Evolutionary conservation across 2,113 vertebrate species (phyloP), one percentile per base, ranked within the genome.

Genomic region (Clarias magur): DNA sequence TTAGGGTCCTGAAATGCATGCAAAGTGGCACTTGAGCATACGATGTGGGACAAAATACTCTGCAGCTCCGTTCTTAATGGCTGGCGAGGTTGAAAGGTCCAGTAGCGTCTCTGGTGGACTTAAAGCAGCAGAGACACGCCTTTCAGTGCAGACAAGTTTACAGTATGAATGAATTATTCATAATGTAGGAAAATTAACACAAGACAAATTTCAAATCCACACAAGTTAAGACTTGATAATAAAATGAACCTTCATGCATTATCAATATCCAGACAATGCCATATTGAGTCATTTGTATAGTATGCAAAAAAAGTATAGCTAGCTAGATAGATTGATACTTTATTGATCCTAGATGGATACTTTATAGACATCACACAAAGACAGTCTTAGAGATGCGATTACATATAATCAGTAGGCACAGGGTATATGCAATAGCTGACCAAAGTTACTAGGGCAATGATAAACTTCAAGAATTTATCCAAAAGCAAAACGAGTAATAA

Each of bases 21-120:
- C 72, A 63, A 72, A 85, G 84, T 83, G 85, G 83, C 60, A 54
- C 84, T 68, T 53, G 3, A 78, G 67, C 68, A 63, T 70, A 56
- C 81, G 86, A 83, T 89, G 62, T 57, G 27, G 54, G 75, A 83
- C 79, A 85, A 87, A 84, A 85, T 82, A 75, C 60, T 85, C 79
- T 42, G 25, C 11, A 80, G 54, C 70, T 80, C 70, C n/a, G 21
- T 85, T 54, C 68, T 3, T 85, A 84, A 85, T 65, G 27, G 67
- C 76, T 67, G n/a, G 53, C 0, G 53, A 80, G 62, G 76, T 57
- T 80, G 53, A 65, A 79, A 53, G 88, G 63, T 89, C 84, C 42
- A 70, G 70, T 56, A 27, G 62, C 10, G 25, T 86, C 84, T 80
- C 48, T 84, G 76, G 54, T 38, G 88, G 53, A 59, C 17, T 85